Evolutionary conservation across 2,113 vertebrate genomes (phyloP), one percentile per base, ranked within the genome.

Genomic region (Theristicus caerulescens): DNA sequence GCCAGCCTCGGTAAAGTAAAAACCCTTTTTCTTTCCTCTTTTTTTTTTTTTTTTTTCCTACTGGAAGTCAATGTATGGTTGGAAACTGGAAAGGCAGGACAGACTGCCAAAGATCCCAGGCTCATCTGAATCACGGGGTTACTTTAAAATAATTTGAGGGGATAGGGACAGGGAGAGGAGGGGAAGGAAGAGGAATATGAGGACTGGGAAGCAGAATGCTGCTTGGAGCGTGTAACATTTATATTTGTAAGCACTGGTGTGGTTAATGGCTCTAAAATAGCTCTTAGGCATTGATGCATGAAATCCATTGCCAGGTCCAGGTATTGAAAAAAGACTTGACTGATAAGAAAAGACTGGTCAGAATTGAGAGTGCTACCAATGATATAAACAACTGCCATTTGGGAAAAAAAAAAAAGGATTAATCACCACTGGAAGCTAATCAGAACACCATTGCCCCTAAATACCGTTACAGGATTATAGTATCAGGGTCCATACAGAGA

Each of bases 271-370:
- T 91, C 46, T 61, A 83, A 96, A 93, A 96, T 86, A 97, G 59
- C 89, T 96, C 81, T 94, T 58, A 91, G 84, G 73, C 87, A 88
- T 13, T 86, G 82, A 94, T 94, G 93, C 91, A 94, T 90, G 82
- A 96, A 97, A 97, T 93, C 91, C 93, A 83, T 71, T 93, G 94
- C 82, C 89, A 96, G 88, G 58, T 96, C 95, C 93, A 95, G 93
- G 94, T 96, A 95, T 78, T 95, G 84, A 95, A 94, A 96, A 95
- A 95, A 78, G 93, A 72, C 65, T 83, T 85, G 86, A 72, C 88
- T 91, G 97, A 96, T 96, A 96, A 97, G 78, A 82, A 94, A 96
- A 91, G 58, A 71, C 71, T 93, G 86, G 51, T 64, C 42, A 96
- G 87, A 90, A 83, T 0, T 70, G 29, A 93, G 87, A 95, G 72